Evolutionary conservation across 2,113 vertebrate genomes (phyloP).

Genomic region (Lasiurus cinereus): DNA sequence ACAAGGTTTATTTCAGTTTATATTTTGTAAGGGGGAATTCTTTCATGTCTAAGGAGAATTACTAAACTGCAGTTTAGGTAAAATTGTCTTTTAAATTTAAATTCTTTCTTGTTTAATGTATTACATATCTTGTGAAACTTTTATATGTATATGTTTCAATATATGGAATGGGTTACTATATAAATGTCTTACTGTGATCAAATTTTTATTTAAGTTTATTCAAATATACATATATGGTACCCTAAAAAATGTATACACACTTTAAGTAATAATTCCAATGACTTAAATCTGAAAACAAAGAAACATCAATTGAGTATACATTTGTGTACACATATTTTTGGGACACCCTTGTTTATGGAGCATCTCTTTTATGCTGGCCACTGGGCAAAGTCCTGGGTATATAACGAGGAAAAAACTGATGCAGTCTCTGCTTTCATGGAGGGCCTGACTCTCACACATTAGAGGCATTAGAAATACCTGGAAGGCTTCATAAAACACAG

Average conservation of each 20-base stretch:
- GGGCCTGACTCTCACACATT: not conserved
- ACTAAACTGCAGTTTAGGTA: not conserved
- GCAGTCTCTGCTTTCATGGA: not conserved
- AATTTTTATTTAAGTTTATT: constrained; percentile 21
- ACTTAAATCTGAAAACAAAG: no score
- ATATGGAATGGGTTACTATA: not conserved
- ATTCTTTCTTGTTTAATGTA: no score
- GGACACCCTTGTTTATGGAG: not conserved
- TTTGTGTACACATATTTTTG: no score
- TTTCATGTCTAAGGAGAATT: not conserved
- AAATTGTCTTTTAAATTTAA: constrained; percentile 29
- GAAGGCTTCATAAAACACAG: constrained; percentile 5
- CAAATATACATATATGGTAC: not conserved
- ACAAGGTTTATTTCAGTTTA: not conserved
- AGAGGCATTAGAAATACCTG: not conserved
- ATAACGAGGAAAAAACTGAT: not conserved
- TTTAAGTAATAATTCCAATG: no score
- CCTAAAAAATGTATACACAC: no score
- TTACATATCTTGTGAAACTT: not conserved
- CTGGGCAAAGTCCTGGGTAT: not conserved
- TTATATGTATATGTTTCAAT: not conserved
- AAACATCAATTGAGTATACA: no score
- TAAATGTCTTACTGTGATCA: constrained; percentile 10
- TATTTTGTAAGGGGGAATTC: not conserved
- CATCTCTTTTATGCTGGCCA: not conserved